A percentile compares a stretch with the other conserved stretches of the same genome.
phyloP scores from a whole-genome alignment of 2,888 invertebrate species.

The Venustoraphidia nigricollis region DNA sequence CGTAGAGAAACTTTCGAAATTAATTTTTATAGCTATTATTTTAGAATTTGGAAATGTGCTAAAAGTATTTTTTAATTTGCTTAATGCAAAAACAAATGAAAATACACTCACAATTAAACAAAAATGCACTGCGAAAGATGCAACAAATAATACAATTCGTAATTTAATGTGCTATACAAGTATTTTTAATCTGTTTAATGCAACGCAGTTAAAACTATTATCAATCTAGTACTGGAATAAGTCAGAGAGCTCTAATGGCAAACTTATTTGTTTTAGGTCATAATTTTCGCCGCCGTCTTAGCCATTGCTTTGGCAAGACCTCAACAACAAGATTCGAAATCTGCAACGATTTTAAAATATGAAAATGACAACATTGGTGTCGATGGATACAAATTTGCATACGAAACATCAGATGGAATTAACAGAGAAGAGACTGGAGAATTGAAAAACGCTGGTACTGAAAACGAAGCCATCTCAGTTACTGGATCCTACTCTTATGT shows the following conservation, averaged over 20 bases:
- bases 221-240: neutral
- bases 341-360: constrained; percentile 35
- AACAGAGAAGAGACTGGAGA: constrained; percentile 18
- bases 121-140: too few species aligned
- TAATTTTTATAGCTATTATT: too few species aligned
- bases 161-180: neutral
- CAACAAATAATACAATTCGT: too few species aligned
- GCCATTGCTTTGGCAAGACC: constrained; percentile 13
- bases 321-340: constrained; percentile 26
- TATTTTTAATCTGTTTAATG: neutral
- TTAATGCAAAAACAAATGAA: too few species aligned
- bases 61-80: neutral
- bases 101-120: too few species aligned
- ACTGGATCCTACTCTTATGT: constrained; percentile 33
- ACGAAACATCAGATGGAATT: constrained; percentile 19
- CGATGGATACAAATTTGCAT: constrained; percentile 11
- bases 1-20: too few species aligned
- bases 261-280: neutral
- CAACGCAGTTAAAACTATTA: neutral
- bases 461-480: constrained; percentile 20
- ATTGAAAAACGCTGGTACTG: constrained; percentile 14
- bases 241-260: neutral
- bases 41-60: too few species aligned
- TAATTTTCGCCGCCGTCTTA: constrained; percentile 7
- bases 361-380: constrained; percentile 31